phyloP scores from a whole-genome alignment of 1,140 invertebrate genomes.

The Dinoponera quadriceps region DNA sequence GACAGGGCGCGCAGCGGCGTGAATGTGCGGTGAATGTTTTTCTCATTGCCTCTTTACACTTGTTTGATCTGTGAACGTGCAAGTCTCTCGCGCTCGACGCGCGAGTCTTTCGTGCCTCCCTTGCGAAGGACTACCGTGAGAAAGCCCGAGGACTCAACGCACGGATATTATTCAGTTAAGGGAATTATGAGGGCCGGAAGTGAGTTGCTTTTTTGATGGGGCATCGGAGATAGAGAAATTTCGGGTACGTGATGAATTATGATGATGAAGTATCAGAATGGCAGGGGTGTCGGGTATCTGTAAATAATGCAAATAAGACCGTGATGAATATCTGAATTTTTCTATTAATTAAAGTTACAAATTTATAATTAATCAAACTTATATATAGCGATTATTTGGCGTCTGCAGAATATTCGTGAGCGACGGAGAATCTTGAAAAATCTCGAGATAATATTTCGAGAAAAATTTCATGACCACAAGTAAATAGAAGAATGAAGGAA shows the following conservation, averaged over 20 bases:
- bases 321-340: not conserved
- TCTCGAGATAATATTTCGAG: slow-evolving; percentile 2
- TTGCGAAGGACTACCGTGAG: slow-evolving; percentile 35
- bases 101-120: not conserved
- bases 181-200: slow-evolving; percentile 33
- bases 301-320: too few species aligned
- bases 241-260: not conserved
- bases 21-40: slow-evolving; percentile 58
- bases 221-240: not conserved
- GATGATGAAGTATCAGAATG: too few species aligned
- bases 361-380: not conserved
- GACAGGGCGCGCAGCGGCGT: slow-evolving; percentile 56
- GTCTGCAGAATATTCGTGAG: not conserved
- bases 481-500: not conserved
- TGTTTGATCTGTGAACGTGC: slow-evolving; percentile 55
- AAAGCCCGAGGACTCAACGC: not conserved
- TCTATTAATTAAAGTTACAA: too few species aligned
- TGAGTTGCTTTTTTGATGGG: not conserved
- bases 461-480: not conserved
- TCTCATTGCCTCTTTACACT: slow-evolving; percentile 48
- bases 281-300: not conserved
- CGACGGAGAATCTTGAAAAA: not conserved
- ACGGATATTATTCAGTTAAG: slow-evolving; percentile 29
- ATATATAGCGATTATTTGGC: not conserved
- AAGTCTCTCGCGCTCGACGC: slow-evolving; percentile 31